These are phyloP conservation scores for Apogon talboti DNA, from an alignment of 2,797 vertebrate genomes.

Conservation along the genomic window DNA sequence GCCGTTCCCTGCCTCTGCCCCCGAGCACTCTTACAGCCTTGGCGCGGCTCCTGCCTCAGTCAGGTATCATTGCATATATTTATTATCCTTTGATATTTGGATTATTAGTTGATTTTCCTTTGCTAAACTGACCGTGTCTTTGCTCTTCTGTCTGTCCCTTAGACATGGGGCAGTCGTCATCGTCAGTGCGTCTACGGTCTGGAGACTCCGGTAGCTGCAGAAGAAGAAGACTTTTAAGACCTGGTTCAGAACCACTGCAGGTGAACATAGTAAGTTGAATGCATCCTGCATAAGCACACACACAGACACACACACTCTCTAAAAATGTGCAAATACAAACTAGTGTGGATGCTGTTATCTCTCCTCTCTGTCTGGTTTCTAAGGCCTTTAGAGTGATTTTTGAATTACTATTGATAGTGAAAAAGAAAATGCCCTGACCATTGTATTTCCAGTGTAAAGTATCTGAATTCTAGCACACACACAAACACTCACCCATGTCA, in stretches of 20 bases:
- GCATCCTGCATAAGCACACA: background rate
- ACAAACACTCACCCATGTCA: conserved; percentile 1
- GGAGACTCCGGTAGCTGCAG: conserved; percentile 80
- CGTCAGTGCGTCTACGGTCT: conserved; percentile 81
- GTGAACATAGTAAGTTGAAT: conserved; percentile 88
- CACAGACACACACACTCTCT: conserved; percentile 3
- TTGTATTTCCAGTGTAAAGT: background rate
- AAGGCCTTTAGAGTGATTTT: background rate
- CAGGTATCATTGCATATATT: conserved; percentile 71
- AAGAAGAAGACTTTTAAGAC: conserved; percentile 87
- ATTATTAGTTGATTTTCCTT: background rate
- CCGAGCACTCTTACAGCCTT: conserved; percentile 85
- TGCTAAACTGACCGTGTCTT: conserved; percentile 4
- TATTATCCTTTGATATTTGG: conserved; percentile 13
- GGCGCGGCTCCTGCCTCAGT: conserved; percentile 75
- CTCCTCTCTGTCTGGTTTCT: conserved; percentile 15
- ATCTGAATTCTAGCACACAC: background rate
- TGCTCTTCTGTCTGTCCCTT: conserved; percentile 12
- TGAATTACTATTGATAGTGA: background rate
- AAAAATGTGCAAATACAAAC: conserved; percentile 9
- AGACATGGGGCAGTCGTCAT: conserved; percentile 82
- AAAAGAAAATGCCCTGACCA: background rate
- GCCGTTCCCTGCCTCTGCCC: conserved; percentile 87
- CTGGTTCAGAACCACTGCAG: conserved; percentile 89
- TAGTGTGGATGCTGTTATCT: background rate